phyloP scores from a whole-genome alignment of 2,797 vertebrate genomes.

The Trematomus bernacchii region DNA sequence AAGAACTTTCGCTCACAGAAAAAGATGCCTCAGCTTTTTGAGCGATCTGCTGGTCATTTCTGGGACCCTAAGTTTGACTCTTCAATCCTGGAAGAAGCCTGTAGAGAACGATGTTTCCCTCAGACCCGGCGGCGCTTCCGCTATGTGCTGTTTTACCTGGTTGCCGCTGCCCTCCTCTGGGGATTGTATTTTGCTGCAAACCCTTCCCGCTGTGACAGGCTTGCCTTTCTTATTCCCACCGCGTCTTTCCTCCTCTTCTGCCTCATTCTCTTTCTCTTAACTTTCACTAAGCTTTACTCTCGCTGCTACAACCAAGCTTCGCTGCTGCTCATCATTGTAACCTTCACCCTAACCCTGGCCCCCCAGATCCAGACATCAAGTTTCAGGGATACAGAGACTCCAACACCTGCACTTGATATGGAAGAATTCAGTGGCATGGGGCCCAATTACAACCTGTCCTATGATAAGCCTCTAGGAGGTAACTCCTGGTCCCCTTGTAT shows the following conservation, averaged over 20 bases:
- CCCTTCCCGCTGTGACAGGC: slow-evolving; percentile 84
- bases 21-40: slow-evolving; percentile 95
- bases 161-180: slow-evolving; percentile 91
- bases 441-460: slow-evolving; percentile 78
- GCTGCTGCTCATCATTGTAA: slow-evolving; percentile 89
- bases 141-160: slow-evolving; percentile 94
- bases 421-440: slow-evolving; percentile 69
- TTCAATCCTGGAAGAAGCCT: slow-evolving; percentile 95
- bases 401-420: slow-evolving; percentile 68
- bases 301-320: slow-evolving; percentile 91
- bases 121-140: slow-evolving; percentile 96
- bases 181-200: slow-evolving; percentile 91
- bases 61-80: slow-evolving; percentile 99
- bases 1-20: slow-evolving; percentile 83
- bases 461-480: slow-evolving; percentile 46
- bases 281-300: slow-evolving; percentile 91
- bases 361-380: slow-evolving; percentile 89
- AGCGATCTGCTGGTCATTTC: slow-evolving; percentile 95
- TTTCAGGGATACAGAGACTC: slow-evolving; percentile 72
- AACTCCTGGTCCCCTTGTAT: slow-evolving; percentile 83
- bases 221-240: slow-evolving; percentile 88
- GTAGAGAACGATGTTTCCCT: slow-evolving; percentile 95
- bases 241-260: slow-evolving; percentile 91
- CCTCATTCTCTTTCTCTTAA: slow-evolving; percentile 91
- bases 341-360: slow-evolving; percentile 91